Base-by-base conservation (phyloP, 2,797 vertebrate species). In the Microctenopoma lineatum region DNA sequence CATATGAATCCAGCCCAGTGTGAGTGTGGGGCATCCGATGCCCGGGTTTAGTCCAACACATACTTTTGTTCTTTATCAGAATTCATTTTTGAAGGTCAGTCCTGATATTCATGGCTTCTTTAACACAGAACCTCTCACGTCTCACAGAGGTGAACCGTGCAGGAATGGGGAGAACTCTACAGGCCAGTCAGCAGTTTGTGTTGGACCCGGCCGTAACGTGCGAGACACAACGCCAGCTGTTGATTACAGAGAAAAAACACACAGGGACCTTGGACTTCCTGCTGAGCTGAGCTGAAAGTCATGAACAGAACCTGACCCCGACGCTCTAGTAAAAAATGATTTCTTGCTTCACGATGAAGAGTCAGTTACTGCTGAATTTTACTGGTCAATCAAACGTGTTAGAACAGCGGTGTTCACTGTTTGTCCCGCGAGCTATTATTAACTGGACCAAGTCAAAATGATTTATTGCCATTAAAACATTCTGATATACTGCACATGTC, bases 211-310 rank as follows among this genome's bases (percentile, higher is more conserved):
- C 63, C 70, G 18, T 50, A 70, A 55, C 53, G 56, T 69, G 34
- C 2, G 51, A 25, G 72, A 76, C 59, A 84, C 73, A 61, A 75
- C 41, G 80, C 71, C 83, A 84, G 76, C 44, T 44, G 81, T 46
- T 80, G 83, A 83, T 83, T 84, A 59, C 62, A 64, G 77, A 56
- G 26, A 56, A 84, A 74, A 60, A 74, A 70, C 77, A 78, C 70
- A 79, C 0, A 0, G 34, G 39, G 47, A 61, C 47, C 45, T 67
- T 68, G 75, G 59, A 80, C 73, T 75, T 85, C 76, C n/a, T n/a
- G n/a, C n/a, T n/a, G n/a, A n/a, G n/a, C n/a, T n/a, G n/a, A n/a
- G n/a, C 80, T 51, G 26, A 76, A 79, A 69, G 56, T 68, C 75
- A 65, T 76, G 71, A 51, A 50, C 52, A 51, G 50, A 73, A 51